Evolutionary conservation across 2,888 invertebrate genomes (phyloP), one percentile per base, ranked within the genome.

Genomic region (Clistopyga incitator): DNA sequence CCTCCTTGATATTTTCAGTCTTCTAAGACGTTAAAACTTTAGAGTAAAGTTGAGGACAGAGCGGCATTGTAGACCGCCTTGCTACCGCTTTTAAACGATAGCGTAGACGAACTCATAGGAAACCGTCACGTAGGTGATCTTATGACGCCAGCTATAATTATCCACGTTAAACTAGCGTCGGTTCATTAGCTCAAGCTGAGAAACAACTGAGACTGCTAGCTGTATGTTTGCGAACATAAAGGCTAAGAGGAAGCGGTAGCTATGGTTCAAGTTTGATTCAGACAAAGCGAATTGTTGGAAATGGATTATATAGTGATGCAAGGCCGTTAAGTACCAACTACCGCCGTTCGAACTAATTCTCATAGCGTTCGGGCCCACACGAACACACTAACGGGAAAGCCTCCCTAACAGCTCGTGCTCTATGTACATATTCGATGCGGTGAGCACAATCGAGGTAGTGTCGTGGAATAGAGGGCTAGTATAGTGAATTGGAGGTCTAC

Each of bases 201-300:
- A 38, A 38, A 38, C 10, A 38, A 38, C 38, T 2, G 38, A 38
- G 10, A 18, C n/a, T 50, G 50, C 0, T 50, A n/a, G 54, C 10
- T 56, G 20, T 56, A 56, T 13, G 54, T 8, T 38, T 38, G 38
- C 10, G 38, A 8, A 20, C 23, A 29, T 29, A 59, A 4, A 13
- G 18, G n/a, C n/a, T 18, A 8, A 29, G 59, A 18, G n/a, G 29
- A 81, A 64, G 45, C 45, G 29, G 56, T 3, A 80, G 74, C 56
- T 67, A 78, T 20, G 11, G 50, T 23, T n/a, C 47, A 83, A 80
- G 76, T 83, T 83, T 65, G 52, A 67, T 74, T 77, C 52, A 11
- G 56, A 75, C 68, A 38, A 42, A 64, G 67, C 67, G 59, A 76
- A 83, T 79, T 76, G 52, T 56, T 71, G 29, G 25, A 0, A 59